phyloP scores from a whole-genome alignment of 37 sponge, comb jelly and placozoan genomes.

The Lycopodina hypogea region DNA sequence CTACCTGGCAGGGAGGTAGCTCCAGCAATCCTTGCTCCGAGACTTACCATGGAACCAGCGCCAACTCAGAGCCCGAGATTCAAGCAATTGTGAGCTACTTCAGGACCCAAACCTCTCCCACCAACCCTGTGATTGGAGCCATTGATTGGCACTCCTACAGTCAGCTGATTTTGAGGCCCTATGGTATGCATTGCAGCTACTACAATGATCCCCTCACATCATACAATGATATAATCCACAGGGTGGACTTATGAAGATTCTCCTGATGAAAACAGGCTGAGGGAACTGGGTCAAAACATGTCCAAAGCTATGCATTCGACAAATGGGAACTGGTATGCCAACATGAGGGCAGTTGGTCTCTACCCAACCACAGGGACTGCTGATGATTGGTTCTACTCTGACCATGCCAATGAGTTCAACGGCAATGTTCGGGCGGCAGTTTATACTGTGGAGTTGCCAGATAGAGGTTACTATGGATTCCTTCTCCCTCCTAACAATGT shows the following conservation, averaged over 20 bases:
- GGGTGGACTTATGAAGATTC: constrained; percentile 47
- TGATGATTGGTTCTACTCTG: constrained; percentile 70
- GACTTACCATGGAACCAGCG: constrained; percentile 60
- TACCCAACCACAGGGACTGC: constrained; percentile 61
- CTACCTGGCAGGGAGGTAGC: constrained; percentile 47
- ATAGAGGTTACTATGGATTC: constrained; percentile 69
- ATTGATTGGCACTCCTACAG: constrained; percentile 82
- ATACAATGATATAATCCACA: background rate
- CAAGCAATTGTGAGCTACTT: constrained; percentile 53
- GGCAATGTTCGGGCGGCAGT: constrained; percentile 51
- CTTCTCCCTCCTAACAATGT: constrained; percentile 50
- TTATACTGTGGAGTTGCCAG: constrained; percentile 67
- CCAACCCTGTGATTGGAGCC: constrained; percentile 50
- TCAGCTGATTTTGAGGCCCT: constrained; percentile 77
- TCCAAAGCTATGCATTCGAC: background rate
- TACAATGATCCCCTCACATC: background rate
- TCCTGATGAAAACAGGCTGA: constrained; percentile 63
- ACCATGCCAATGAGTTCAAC: constrained; percentile 41
- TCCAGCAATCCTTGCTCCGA: constrained; percentile 69
- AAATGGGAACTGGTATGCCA: constrained; percentile 33
- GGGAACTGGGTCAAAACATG: constrained; percentile 31
- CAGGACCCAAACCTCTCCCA: constrained; percentile 22
- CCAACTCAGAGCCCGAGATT: constrained; percentile 78
- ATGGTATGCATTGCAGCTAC: constrained; percentile 19
- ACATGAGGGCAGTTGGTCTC: constrained; percentile 35